Evolutionary conservation across 2,113 vertebrate genomes (phyloP), one percentile per base, ranked within the genome.

Genomic region (Cettia cetti): DNA sequence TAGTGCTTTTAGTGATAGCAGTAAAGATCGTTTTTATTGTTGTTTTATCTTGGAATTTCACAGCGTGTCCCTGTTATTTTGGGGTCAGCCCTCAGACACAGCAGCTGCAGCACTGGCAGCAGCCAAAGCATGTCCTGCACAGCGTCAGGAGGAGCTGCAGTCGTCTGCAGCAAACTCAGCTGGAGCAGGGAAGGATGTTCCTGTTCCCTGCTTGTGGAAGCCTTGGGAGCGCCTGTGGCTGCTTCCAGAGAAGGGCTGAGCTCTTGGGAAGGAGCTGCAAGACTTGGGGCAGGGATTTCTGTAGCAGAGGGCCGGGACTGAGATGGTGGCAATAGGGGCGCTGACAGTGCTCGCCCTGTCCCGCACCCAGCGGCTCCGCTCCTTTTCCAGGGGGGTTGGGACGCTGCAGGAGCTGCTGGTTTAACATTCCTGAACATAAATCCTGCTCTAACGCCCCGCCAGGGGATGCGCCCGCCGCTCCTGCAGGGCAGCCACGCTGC

Each of bases 1-100:
- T 95, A 30, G 65, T 40, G 69, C 69, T 78, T 93, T 94, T 52
- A 92, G 87, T 90, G 83, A 79, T 31, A 50, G 83, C 94, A 87
- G 23, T 94, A 89, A 92, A 86, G 82, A 49, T 26, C 3, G 54
- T 6, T 72, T 89, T 89, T 87, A 74, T 66, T 63, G 80, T 66
- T 89, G 74, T 60, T 92, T 82, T 42, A 84, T 28, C 45, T 14
- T 13, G 11, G 56, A 61, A 37, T 89, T 56, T 94, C 64, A 60
- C 65, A 53, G 86, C 15, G 0, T n/a, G 60, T 75, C 35, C 69
- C 86, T 44, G 13, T 76, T 89, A 33, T 61, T 92, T 71, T 42
- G 72, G 88, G 89, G 91, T 75, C 76, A 27, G 8, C 47, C 23
- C 81, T 61, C 66, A n/a, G 72, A 15, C 18, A 54, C 81, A 72